phyloP scores from a whole-genome alignment of 2,888 invertebrate genomes.

The Xestia c-nigrum region DNA sequence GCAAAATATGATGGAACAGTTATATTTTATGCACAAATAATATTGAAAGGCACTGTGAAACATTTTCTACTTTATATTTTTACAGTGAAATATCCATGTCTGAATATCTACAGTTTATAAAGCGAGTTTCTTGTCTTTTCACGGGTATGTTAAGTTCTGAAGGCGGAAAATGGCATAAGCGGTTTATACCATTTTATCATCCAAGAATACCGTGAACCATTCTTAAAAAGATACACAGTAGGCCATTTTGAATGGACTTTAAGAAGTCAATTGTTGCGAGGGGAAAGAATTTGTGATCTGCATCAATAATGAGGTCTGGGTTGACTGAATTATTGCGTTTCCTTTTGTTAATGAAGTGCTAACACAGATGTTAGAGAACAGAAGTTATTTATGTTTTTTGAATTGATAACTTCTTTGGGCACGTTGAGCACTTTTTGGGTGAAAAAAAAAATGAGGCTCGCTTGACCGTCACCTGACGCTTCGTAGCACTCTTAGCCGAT shows the following conservation, averaged over 20 bases:
- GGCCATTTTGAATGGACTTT: background rate
- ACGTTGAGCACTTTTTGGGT: too few relatives aligned
- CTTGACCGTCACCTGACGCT: too few relatives aligned
- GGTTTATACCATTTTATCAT: conserved; percentile 13
- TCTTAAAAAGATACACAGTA: conserved; percentile 7
- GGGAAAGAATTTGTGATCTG: conserved; percentile 26
- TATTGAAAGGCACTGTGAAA: conserved; percentile 17
- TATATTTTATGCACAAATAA: conserved; percentile 30
- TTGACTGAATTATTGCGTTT: conserved; percentile 15
- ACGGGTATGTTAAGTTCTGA: background rate
- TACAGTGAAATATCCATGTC: conserved; percentile 10
- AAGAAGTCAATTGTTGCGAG: conserved; percentile 1
- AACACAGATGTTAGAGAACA: conserved; percentile 6
- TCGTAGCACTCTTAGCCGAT: too few relatives aligned
- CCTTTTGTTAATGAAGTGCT: conserved; percentile 13
- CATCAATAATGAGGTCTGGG: conserved; percentile 28
- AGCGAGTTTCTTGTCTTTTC: background rate
- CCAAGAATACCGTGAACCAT: background rate
- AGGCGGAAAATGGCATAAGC: conserved; percentile 4
- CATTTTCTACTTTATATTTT: background rate
- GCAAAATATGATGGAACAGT: conserved; percentile 25
- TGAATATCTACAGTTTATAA: conserved; percentile 16
- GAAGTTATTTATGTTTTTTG: background rate
- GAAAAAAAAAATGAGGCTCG: too few relatives aligned
- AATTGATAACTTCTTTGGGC: too few relatives aligned